phyloP scores from a whole-genome alignment of 2,113 vertebrate genomes.

The Tragelaphus strepsiceros region DNA sequence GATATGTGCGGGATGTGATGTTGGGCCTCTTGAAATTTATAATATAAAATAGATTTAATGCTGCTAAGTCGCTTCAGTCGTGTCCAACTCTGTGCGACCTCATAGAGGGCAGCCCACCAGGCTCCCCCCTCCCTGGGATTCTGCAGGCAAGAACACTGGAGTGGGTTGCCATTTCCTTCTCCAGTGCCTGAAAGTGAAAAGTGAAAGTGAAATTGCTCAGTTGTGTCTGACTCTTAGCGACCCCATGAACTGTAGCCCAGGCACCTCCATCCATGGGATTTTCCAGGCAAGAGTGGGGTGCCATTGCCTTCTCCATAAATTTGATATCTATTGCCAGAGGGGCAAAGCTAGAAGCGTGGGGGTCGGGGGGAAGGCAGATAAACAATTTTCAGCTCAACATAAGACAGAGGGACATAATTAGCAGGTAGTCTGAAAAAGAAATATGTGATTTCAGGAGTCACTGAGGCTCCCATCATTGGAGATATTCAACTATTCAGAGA shows the following conservation, averaged over 20 bases:
- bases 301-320: not conserved
- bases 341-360: not conserved
- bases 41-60: not conserved
- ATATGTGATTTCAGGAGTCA: not conserved
- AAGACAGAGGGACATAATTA: not conserved
- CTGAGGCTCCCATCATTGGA: not conserved
- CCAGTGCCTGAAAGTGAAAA: no score
- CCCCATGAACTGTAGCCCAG: no score
- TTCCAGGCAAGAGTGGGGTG: no score
- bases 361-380: not conserved
- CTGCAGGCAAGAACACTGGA: no score
- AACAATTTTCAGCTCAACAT: not conserved
- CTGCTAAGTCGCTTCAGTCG: no score
- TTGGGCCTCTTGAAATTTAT: not conserved
- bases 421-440: not conserved
- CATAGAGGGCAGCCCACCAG: no score
- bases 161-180: no score
- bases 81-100: no score
- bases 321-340: not conserved
- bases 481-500: slow-evolving; percentile 13
- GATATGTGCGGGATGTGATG: not conserved
- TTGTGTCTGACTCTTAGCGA: no score
- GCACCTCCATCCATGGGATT: no score
- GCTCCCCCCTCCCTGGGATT: no score
- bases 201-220: no score